Evolutionary conservation across 1,140 invertebrate species (phyloP).

Genomic region (Brachionus angularis): DNA sequence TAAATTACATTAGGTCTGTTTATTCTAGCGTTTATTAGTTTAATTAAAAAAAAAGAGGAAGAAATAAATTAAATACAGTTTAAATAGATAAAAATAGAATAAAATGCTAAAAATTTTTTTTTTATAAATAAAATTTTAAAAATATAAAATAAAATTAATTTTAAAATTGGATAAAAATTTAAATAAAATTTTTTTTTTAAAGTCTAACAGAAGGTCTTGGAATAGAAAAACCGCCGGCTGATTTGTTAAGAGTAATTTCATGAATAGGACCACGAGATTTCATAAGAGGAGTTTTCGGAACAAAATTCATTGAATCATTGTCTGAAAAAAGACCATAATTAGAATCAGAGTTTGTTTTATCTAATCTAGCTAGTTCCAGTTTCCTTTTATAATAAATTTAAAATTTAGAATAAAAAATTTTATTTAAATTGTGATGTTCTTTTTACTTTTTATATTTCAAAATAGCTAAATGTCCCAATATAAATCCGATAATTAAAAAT

Average conservation of each 20-base stretch:
- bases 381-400: too few relatives aligned
- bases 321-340: not conserved
- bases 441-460: slow-evolving; percentile 26
- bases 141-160: slow-evolving; percentile 24
- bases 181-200: not conserved
- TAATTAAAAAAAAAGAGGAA: too few relatives aligned
- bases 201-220: slow-evolving; percentile 3
- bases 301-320: slow-evolving; percentile 29
- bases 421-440: too few relatives aligned
- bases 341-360: too few relatives aligned
- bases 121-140: not conserved
- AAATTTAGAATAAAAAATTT: too few relatives aligned
- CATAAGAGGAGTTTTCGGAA: slow-evolving; percentile 4
- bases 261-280: not conserved
- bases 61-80: too few relatives aligned
- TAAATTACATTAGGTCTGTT: too few relatives aligned
- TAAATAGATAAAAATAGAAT: too few relatives aligned
- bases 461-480: slow-evolving; percentile 36
- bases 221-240: slow-evolving; percentile 1
- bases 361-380: too few relatives aligned
- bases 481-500: not conserved
- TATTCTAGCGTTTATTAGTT: too few relatives aligned
- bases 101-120: not conserved
- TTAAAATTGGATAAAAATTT: too few relatives aligned
- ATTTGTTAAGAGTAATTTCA: not conserved